These are phyloP conservation scores for Donacobius atricapilla DNA, from an alignment of 2,113 vertebrate genomes.

Conservation along the genomic window DNA sequence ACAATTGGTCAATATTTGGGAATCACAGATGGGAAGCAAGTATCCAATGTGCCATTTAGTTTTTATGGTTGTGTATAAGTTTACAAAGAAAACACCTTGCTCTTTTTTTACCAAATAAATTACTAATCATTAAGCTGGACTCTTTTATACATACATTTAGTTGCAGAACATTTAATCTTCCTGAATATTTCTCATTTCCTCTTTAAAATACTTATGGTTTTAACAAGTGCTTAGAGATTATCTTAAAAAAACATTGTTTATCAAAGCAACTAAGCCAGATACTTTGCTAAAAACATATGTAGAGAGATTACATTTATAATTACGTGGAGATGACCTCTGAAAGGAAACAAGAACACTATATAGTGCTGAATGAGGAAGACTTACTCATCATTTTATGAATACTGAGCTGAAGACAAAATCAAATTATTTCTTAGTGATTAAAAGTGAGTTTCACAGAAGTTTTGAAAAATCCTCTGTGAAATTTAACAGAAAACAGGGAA, in stretches of 20 bases:
- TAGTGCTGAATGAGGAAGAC: background rate
- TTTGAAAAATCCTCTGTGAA: background rate
- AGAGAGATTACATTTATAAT: slow-evolving; percentile 4
- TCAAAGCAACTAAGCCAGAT: background rate
- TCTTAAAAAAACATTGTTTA: background rate
- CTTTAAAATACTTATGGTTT: background rate
- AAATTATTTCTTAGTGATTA: background rate
- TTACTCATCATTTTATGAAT: background rate
- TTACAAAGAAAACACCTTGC: background rate
- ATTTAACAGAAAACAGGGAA: background rate
- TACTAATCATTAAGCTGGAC: background rate
- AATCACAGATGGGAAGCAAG: background rate
- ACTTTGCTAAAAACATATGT: background rate
- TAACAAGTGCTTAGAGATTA: background rate
- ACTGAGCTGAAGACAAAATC: background rate
- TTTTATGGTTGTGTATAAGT: background rate
- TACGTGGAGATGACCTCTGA: background rate
- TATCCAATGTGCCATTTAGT: background rate
- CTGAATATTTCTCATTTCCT: background rate
- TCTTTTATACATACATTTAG: background rate
- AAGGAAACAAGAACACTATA: background rate
- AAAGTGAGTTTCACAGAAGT: background rate
- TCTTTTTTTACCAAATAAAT: background rate
- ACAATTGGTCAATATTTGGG: background rate
- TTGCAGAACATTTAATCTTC: background rate